Evolutionary conservation across 2,888 invertebrate species (phyloP).

Genomic region (Heliconius aoede): DNA sequence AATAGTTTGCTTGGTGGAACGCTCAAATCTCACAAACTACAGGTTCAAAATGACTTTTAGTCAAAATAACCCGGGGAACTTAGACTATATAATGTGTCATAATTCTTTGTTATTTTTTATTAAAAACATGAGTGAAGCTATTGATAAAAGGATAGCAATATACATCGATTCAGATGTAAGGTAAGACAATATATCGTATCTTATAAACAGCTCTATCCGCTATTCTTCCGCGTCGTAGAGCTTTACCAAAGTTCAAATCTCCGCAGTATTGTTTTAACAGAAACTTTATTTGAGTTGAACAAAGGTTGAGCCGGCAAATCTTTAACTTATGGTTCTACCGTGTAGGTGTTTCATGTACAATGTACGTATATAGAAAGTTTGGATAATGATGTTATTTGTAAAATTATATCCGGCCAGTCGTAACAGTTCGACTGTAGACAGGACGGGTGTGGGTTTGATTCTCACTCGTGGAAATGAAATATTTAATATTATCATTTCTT

Average conservation of each 20-base stretch:
- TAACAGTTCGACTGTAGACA: no score
- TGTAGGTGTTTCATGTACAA: constrained; percentile 30
- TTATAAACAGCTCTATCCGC: constrained; percentile 14
- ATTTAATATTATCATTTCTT: neutral
- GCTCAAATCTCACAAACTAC: no score
- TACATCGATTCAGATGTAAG: neutral
- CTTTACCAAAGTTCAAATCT: constrained; percentile 47
- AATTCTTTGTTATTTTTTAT: no score
- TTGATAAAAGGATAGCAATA: neutral
- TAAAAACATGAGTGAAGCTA: no score
- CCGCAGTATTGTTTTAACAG: constrained; percentile 50
- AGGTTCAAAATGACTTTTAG: no score
- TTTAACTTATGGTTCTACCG: constrained; percentile 39
- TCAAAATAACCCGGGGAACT: no score
- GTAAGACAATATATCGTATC: constrained; percentile 8
- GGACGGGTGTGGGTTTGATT: no score
- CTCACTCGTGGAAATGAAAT: neutral
- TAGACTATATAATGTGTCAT: neutral
- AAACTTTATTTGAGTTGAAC: constrained; percentile 47
- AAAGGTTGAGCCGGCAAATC: constrained; percentile 47
- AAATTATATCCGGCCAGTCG: no score
- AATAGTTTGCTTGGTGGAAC: no score
- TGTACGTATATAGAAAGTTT: constrained; percentile 2
- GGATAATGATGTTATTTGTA: neutral
- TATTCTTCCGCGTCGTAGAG: constrained; percentile 36